Base-by-base conservation (phyloP, 2,888 invertebrate genomes). In the Plemyria rubiginata region DNA sequence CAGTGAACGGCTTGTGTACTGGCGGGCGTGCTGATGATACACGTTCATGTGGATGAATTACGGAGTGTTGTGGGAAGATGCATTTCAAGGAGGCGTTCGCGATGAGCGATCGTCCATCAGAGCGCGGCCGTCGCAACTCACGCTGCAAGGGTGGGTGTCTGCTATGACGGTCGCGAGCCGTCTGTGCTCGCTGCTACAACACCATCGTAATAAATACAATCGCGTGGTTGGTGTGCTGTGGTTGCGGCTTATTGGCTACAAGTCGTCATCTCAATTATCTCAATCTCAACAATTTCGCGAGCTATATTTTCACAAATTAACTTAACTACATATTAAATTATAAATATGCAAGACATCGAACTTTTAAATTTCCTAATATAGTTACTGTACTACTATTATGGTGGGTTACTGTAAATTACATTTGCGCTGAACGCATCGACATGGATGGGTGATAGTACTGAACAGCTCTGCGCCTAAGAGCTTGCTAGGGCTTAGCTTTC, bases 31-130 rank as follows among this genome's bases (percentile, higher is more conserved):
- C 90, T 78, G 86, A 92, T 92, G 91, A 77, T 88, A 91, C 86
- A 90, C 87, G 85, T 92, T 86, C 87, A 86, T 90, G 88, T 92
- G 90, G 86, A 90, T 86, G 86, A 85, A 87, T 84, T 86, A 80
- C 81, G 88, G 87, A 86, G 86, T 72, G 89, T 83, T 82, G 85
- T 87, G 74, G 87, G 92, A 92, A 92, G 89, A 92, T 92, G 92
- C 92, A 92, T 92, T 91, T 92, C 92, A 92, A 92, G 86, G 91
- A 92, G 90, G 86, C 91, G 84, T 90, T 92, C 90, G 90, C 90
- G 85, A 92, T 92, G 92, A 92, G 89, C 92, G 92, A 92, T 89
- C 91, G 90, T 88, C 90, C 91, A 84, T 90, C 82, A 88, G 92
- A 92, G 86, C 91, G 92, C 84, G 90, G 88, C 84, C 91, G 91